Evolutionary conservation across 2,888 invertebrate species (phyloP), one percentile per base, ranked within the genome.

Genomic region (Parnassius mnemosyne): DNA sequence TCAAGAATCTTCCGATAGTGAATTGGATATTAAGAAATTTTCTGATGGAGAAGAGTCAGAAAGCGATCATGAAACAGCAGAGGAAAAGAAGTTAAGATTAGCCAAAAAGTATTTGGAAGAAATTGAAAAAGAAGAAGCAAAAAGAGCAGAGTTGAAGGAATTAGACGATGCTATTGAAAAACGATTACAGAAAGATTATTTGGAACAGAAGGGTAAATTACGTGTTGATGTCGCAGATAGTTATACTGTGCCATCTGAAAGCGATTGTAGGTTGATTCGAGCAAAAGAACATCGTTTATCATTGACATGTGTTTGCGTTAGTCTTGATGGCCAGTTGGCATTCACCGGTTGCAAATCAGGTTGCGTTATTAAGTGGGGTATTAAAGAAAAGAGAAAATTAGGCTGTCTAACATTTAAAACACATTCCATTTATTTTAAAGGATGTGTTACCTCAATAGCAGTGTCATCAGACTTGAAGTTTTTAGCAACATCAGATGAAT

Each of bases 311-410:
- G 79, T 97, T 12, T 96, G 95, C 70, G 81, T 98, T 5, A 95
- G 96, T 42, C 90, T 91, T 63, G 96, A 98, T 84, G 94, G 94
- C 54, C 92, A 93, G 71, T 93, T 89, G 73, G 89, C 96, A 0
- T 98, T 94, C 83, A 94, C 96, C 41, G 98, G 96, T 0, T 97
- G 97, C 62, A 98, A 98, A 91, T 97, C 98, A 82, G 95, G 97
- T 54, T 93, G 93, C 55, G 93, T 99, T 60, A 94, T 98, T 13
- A 98, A 98, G 92, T 99, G 97, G 96, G 93, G 93, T 41, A 77
- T 96, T 54, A 85, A 88, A 66, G 93, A 93, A n/a, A 93, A 92
- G 70, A 92, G 92, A 71, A 94, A 95, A 85, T 75, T 95, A 2
- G 93, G 90, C 5, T 80, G 84, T 62, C 81, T 94, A 64, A 92